These are phyloP conservation scores for Panagrolaimus sp. DNA, from an alignment of 1,140 invertebrate species.

Conservation along the genomic window DNA sequence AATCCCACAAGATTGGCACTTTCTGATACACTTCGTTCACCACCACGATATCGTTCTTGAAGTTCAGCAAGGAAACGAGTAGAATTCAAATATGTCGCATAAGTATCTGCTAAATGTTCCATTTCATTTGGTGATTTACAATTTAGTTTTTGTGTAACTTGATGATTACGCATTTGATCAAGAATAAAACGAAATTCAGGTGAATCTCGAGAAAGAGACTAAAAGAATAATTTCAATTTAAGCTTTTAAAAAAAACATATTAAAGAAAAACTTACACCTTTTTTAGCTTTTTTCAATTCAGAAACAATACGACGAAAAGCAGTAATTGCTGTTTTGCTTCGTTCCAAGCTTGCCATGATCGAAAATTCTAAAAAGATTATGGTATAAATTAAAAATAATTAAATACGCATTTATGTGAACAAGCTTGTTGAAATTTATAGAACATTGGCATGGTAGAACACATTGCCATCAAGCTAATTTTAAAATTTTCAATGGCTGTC, in stretches of 20 bases:
- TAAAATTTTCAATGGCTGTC: too few relatives aligned
- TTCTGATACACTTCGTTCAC: slow-evolving; percentile 35
- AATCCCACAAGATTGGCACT: slow-evolving; percentile 39
- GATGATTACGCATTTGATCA: slow-evolving; percentile 41
- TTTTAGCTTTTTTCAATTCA: slow-evolving; percentile 23
- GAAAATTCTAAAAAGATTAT: background rate
- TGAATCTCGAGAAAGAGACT: slow-evolving; percentile 18
- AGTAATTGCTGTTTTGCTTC: slow-evolving; percentile 21
- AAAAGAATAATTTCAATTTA: slow-evolving; percentile 5
- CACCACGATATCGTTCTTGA: slow-evolving; percentile 34
- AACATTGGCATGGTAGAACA: too few relatives aligned
- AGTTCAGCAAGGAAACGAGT: slow-evolving; percentile 40
- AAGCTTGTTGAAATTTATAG: too few relatives aligned
- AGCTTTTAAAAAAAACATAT: background rate
- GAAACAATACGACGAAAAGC: slow-evolving; percentile 21
- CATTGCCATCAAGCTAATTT: too few relatives aligned
- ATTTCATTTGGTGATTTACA: slow-evolving; percentile 44
- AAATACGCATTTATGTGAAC: too few relatives aligned
- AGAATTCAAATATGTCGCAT: slow-evolving; percentile 37
- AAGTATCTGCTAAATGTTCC: slow-evolving; percentile 37
- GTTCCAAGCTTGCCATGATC: slow-evolving; percentile 19
- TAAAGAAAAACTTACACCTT: slow-evolving; percentile 9
- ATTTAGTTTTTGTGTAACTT: slow-evolving; percentile 38
- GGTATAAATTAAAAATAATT: too few relatives aligned
- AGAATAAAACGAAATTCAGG: slow-evolving; percentile 23